Percentiles rank a stretch among this genome's conserved stretches.
Evolutionary conservation across 2,888 invertebrate genomes (phyloP).

Genomic region (Patella caerulea): DNA sequence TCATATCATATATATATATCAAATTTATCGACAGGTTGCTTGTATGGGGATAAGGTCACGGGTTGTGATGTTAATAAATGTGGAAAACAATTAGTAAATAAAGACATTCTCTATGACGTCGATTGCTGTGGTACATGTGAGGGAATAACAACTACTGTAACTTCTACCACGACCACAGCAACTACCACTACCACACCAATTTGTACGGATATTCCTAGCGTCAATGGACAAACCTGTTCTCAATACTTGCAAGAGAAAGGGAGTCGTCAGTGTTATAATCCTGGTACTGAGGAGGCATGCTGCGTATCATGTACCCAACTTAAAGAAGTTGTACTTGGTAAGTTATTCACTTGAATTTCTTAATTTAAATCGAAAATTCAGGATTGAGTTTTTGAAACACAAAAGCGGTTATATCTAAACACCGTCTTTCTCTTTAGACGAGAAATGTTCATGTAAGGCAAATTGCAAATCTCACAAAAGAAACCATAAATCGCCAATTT

Average conservation of each 20-base stretch:
- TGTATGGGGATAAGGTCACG: background rate
- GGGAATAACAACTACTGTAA: background rate
- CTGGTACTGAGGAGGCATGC: background rate
- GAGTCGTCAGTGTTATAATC: background rate
- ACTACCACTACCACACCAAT: background rate
- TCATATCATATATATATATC: no score
- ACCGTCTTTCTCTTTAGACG: no score
- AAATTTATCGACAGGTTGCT: background rate
- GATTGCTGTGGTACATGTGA: background rate
- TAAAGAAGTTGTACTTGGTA: no score
- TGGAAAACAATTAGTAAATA: background rate
- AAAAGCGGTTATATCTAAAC: no score
- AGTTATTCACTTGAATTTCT: no score
- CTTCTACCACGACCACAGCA: background rate
- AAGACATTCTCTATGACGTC: background rate
- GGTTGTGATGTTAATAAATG: background rate
- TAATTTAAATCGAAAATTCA: no score
- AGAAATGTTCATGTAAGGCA: no score
- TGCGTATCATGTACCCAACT: background rate
- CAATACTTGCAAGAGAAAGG: background rate
- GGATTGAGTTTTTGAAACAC: no score
- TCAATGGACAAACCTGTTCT: background rate
- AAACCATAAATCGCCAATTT: no score
- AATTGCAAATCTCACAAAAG: no score
- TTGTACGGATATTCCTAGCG: background rate